Evolutionary conservation across 1,140 invertebrate species (phyloP).

Genomic region (Battus philenor): DNA sequence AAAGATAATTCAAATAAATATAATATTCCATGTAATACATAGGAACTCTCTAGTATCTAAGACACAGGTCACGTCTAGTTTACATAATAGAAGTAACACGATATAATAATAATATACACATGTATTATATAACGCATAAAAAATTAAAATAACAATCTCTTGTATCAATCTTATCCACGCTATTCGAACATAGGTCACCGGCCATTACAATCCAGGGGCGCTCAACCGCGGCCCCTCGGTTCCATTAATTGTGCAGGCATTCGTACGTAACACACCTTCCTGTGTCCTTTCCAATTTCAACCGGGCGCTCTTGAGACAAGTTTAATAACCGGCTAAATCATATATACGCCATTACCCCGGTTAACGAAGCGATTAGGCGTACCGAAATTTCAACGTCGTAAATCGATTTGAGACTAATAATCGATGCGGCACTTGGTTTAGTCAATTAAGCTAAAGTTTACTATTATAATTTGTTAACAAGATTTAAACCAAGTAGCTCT

Average conservation of each 20-base stretch:
- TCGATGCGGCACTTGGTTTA: too few species aligned
- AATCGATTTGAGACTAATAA: slow-evolving; percentile 10
- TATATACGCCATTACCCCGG: slow-evolving; percentile 9
- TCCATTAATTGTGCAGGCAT: slow-evolving; percentile 33
- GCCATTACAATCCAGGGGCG: slow-evolving; percentile 20
- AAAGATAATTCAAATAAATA: too few species aligned
- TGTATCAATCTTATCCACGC: slow-evolving; percentile 17
- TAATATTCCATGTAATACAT: too few species aligned
- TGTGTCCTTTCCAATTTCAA: slow-evolving; percentile 36
- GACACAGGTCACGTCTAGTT: too few species aligned
- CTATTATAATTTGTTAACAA: too few species aligned
- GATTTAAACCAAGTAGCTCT: too few species aligned
- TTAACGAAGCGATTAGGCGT: slow-evolving; percentile 8
- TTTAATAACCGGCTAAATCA: slow-evolving; percentile 15
- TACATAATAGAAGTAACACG: too few species aligned
- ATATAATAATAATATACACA: too few species aligned
- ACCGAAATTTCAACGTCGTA: slow-evolving; percentile 11
- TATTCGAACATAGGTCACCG: slow-evolving; percentile 15
- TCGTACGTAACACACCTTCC: slow-evolving; percentile 44
- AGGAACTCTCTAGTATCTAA: too few species aligned
- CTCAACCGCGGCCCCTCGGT: slow-evolving; percentile 15
- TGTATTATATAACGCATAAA: not conserved
- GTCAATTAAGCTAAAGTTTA: too few species aligned
- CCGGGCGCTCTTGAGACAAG: slow-evolving; percentile 18
- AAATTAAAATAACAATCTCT: not conserved